Evolutionary conservation across 2,113 vertebrate species (phyloP).

Genomic region (Hepsetus odoe): DNA sequence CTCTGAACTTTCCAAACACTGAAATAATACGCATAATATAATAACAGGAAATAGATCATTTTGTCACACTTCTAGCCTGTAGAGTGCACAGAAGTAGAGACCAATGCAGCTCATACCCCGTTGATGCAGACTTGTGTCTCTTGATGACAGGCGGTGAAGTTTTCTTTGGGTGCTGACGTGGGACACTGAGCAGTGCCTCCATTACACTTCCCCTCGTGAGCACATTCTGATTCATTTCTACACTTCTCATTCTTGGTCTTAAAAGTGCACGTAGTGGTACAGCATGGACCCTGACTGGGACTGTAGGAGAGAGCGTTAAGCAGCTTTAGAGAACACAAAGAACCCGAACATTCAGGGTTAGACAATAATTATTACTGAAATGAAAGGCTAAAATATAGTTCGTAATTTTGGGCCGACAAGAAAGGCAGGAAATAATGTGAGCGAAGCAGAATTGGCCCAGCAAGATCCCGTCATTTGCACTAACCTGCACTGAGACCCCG

Average conservation of each 20-base stretch:
- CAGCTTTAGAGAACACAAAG: background rate
- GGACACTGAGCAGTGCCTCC: constrained; percentile 84
- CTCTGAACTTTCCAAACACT: too few relatives aligned
- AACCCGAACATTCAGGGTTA: background rate
- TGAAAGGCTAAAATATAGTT: too few relatives aligned
- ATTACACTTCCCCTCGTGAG: constrained; percentile 81
- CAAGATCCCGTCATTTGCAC: too few relatives aligned
- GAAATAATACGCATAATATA: too few relatives aligned
- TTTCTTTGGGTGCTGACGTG: constrained; percentile 81
- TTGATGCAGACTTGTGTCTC: constrained; percentile 94
- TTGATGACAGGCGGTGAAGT: constrained; percentile 86
- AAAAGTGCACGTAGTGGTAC: constrained; percentile 79
- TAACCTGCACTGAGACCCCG: constrained; percentile 86
- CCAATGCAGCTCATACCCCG: constrained; percentile 76
- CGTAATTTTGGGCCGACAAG: too few relatives aligned
- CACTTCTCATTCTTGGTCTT: constrained; percentile 74
- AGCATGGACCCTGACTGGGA: constrained; percentile 95
- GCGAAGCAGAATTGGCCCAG: background rate
- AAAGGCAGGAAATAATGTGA: too few relatives aligned
- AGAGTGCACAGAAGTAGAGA: background rate
- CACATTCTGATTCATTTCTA: constrained; percentile 87
- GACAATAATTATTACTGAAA: too few relatives aligned
- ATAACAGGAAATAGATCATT: too few relatives aligned
- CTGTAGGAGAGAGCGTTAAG: constrained; percentile 59
- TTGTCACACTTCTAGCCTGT: too few relatives aligned